Evolutionary conservation across 2,797 vertebrate species (phyloP).

Genomic region (Clarias fuscus): DNA sequence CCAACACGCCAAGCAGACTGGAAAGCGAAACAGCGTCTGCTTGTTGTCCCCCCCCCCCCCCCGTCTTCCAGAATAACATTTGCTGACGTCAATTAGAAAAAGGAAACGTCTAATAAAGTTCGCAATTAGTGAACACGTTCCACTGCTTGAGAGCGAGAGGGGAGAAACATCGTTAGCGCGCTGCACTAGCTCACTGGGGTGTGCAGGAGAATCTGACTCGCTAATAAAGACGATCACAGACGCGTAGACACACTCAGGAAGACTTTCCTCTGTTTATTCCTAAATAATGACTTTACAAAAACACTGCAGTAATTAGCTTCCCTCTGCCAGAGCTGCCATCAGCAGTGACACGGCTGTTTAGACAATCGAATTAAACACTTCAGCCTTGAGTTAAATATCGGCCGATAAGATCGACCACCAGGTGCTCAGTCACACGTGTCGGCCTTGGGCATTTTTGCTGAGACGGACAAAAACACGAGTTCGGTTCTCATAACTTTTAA

Average conservation of each 20-base stretch:
- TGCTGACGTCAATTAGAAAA: slow-evolving; percentile 70
- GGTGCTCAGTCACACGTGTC: slow-evolving; percentile 1
- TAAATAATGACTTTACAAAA: slow-evolving; percentile 75
- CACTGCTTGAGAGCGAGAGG: slow-evolving; percentile 70
- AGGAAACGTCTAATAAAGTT: slow-evolving; percentile 80
- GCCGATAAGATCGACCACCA: slow-evolving; percentile 26
- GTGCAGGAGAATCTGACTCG: slow-evolving; percentile 50
- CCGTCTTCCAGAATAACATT: slow-evolving; percentile 61
- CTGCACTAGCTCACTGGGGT: slow-evolving; percentile 63
- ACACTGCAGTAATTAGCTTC: slow-evolving; percentile 61
- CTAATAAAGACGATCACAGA: slow-evolving; percentile 57
- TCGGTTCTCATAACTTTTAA: slow-evolving; percentile 20
- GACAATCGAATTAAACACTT: slow-evolving; percentile 28
- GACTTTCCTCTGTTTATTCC: slow-evolving; percentile 66
- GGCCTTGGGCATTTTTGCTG: not conserved
- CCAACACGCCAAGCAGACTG: slow-evolving; percentile 76
- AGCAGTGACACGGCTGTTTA: slow-evolving; percentile 17
- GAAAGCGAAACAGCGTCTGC: slow-evolving; percentile 69
- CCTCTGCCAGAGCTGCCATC: not conserved
- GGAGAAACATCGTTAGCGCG: slow-evolving; percentile 54
- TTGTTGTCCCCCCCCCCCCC: not conserved
- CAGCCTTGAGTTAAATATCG: not conserved
- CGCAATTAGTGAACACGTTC: slow-evolving; percentile 80
- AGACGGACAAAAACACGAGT: not conserved
- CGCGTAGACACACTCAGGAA: slow-evolving; percentile 33